These are phyloP conservation scores for Homarus gammarus DNA, from an alignment of 2,888 invertebrate genomes.

Conservation along the genomic window DNA sequence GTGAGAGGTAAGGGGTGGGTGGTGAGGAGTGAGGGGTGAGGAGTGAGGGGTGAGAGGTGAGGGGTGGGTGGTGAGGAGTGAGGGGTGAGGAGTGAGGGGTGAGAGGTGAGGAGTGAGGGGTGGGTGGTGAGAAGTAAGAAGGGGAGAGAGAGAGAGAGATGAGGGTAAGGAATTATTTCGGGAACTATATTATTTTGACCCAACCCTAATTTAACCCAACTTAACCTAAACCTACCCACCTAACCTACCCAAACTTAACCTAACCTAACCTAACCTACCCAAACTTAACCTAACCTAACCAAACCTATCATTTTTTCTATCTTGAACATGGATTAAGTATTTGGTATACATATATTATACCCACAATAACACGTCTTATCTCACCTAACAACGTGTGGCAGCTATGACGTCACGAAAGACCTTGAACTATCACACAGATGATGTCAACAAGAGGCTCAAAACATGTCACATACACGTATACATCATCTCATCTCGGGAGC, in stretches of 20 bases:
- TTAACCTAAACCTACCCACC: not conserved
- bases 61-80: not conserved
- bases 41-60: too few species aligned
- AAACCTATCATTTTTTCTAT: not conserved
- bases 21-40: too few species aligned
- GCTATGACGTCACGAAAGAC: too few species aligned
- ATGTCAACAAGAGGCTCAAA: too few species aligned
- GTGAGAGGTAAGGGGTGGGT: too few species aligned
- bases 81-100: not conserved
- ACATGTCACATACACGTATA: too few species aligned
- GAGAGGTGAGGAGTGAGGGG: not conserved
- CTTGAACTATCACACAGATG: too few species aligned
- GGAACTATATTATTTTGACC: not conserved
- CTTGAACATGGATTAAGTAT: too few species aligned
- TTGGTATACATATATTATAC: too few species aligned
- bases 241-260: not conserved
- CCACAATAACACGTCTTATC: too few species aligned
- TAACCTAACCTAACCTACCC: not conserved
- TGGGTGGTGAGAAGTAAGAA: not conserved
- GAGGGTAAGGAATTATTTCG: not conserved
- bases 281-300: not conserved
- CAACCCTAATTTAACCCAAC: not conserved
- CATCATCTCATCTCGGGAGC: too few species aligned
- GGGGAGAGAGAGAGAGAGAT: constrained; percentile 7
- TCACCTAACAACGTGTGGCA: too few species aligned